These are phyloP conservation scores for Thera britannica DNA, from an alignment of 2,888 invertebrate genomes.

Conservation along the genomic window DNA sequence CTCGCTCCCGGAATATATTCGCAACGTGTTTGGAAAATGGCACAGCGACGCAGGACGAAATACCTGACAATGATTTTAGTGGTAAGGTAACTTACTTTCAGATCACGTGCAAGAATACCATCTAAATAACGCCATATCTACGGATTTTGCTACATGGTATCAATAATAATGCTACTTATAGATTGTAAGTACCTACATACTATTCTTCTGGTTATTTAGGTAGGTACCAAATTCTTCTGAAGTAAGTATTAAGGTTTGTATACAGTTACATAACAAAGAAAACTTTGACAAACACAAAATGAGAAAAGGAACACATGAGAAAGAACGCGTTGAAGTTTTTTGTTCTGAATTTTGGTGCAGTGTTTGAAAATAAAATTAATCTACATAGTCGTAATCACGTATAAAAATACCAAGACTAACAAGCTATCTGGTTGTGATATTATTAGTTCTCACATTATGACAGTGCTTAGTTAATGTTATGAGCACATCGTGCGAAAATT, in stretches of 20 bases:
- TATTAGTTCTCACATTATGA: no score
- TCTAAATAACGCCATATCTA: conserved; percentile 14
- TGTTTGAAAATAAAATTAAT: no score
- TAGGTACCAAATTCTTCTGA: no score
- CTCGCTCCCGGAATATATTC: conserved; percentile 82
- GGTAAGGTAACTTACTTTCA: conserved; percentile 3
- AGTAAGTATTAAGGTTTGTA: no score
- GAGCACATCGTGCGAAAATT: no score
- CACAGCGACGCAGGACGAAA: conserved; percentile 53
- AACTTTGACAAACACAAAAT: background rate
- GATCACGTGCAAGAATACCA: conserved; percentile 18
- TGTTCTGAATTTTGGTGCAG: background rate
- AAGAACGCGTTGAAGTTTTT: conserved; percentile 19
- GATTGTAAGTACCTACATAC: no score
- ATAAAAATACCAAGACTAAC: no score
- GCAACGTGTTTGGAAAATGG: conserved; percentile 76
- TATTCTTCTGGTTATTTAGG: no score
- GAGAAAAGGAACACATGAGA: background rate
- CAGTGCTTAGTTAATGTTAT: no score
- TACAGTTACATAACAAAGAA: background rate
- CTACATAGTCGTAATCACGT: no score
- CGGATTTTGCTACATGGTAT: background rate
- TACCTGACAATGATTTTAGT: conserved; percentile 64
- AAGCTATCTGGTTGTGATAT: no score
- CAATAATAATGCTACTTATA: background rate